These are phyloP conservation scores for Leucophenga maculata DNA, from an alignment of 2,888 invertebrate species.

Conservation along the genomic window DNA sequence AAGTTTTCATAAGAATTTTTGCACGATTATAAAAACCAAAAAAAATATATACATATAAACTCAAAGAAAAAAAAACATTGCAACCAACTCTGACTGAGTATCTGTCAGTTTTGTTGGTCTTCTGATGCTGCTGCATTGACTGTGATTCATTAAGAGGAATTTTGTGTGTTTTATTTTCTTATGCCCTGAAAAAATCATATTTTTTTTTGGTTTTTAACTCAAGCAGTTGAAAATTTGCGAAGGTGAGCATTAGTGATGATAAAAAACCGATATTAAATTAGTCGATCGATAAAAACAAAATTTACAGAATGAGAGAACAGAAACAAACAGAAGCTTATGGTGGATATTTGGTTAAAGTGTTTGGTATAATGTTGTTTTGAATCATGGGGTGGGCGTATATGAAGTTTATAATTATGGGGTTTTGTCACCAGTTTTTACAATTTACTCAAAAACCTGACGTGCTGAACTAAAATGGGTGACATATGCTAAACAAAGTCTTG, in stretches of 20 bases:
- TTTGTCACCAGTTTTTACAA: too few relatives aligned
- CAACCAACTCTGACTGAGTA: conserved; percentile 7
- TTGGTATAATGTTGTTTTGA: too few relatives aligned
- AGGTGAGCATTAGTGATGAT: not conserved
- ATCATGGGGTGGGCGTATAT: too few relatives aligned
- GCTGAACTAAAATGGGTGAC: too few relatives aligned
- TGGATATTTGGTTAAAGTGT: too few relatives aligned
- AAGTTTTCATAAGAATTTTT: conserved; percentile 12
- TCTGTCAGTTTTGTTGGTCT: conserved; percentile 7
- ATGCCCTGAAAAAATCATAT: too few relatives aligned
- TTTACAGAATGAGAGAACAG: not conserved
- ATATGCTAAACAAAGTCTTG: too few relatives aligned
- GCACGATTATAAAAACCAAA: not conserved
- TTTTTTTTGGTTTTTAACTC: not conserved
- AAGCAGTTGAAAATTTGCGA: not conserved
- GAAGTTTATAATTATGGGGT: too few relatives aligned
- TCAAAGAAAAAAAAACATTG: not conserved
- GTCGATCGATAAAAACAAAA: conserved; percentile 49
- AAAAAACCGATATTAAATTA: not conserved
- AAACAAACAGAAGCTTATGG: too few relatives aligned
- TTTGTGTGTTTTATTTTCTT: not conserved
- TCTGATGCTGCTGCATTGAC: not conserved
- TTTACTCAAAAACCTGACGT: too few relatives aligned
- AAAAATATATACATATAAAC: not conserved
- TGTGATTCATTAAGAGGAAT: conserved; percentile 21